phyloP scores from a whole-genome alignment of 2,113 vertebrate genomes.

The Xiphias gladius region DNA sequence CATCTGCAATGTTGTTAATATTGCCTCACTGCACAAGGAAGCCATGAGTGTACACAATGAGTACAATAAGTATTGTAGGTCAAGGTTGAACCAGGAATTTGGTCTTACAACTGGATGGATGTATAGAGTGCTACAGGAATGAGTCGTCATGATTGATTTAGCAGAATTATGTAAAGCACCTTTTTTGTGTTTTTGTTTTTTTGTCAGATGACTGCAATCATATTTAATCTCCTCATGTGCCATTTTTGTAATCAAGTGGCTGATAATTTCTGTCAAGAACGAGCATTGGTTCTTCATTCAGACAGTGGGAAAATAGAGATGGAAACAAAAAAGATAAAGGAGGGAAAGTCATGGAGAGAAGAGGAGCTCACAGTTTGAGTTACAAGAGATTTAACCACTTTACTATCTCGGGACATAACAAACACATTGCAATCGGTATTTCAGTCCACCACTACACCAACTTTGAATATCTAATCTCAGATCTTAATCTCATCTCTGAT shows the following conservation, averaged over 20 bases:
- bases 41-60: neutral
- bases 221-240: neutral
- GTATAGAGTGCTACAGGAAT: no score
- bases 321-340: neutral
- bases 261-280: slow-evolving; percentile 1
- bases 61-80: neutral
- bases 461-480: slow-evolving; percentile 56
- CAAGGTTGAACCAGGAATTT: neutral
- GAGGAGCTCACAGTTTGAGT: slow-evolving; percentile 17
- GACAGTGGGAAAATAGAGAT: neutral
- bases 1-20: neutral
- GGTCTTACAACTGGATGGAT: neutral
- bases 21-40: neutral
- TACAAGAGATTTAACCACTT: slow-evolving; percentile 15
- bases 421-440: slow-evolving; percentile 39
- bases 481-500: slow-evolving; percentile 62
- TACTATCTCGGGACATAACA: slow-evolving; percentile 18
- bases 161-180: no score
- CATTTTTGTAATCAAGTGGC: slow-evolving; percentile 9
- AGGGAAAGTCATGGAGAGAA: neutral
- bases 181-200: no score
- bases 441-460: neutral
- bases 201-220: neutral
- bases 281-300: neutral
- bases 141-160: no score